Evolutionary conservation across 2,888 invertebrate genomes (phyloP), one percentile per base, ranked within the genome.

Genomic region (Mantis religiosa): DNA sequence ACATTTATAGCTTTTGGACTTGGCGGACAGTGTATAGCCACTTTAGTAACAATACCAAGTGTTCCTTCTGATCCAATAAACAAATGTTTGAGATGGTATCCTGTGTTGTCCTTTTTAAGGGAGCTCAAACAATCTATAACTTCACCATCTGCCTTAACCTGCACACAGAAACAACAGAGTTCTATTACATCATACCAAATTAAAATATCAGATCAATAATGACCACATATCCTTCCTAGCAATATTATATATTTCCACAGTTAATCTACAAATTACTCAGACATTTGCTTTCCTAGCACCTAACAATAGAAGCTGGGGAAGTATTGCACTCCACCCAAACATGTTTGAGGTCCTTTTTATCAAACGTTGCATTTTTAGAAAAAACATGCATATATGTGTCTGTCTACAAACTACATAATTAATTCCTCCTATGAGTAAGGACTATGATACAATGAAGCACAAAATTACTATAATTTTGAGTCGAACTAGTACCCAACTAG

Each of bases 1-100:
- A 99, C 95, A 92, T 97, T 97, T 0, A 97, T 94, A 2, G 98
- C 95, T 91, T 95, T 95, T 0, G 99, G 98, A 92, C 96, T 94
- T 0, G 97, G 95, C 1, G 99, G 98, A 93, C 99, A 99, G 89
- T 98, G 96, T 90, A 99, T 96, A 3, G 98, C 96, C 8, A 98
- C 96, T 93, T 97, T 97, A 0, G 99, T 99, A 12, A 99, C 96
- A 8, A 99, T 93, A 25, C 99, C 99, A 88, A 99, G 94, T 0
- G 99, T 98, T 85, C 99, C 99, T 94, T 99, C 99, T 0, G 99
- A 98, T 25, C 99, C 99, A 91, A 99, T 98, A 92, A 99, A 99
- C 90, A 99, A 93, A 93, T 99, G 99, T 92, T 99, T 99, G 91
- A 99, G 93, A 92, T 99, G 99, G 92, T 98, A 98, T 0, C 99